Evolutionary conservation across 2,113 vertebrate genomes (phyloP).

Genomic region (Oncorhynchus nerka): DNA sequence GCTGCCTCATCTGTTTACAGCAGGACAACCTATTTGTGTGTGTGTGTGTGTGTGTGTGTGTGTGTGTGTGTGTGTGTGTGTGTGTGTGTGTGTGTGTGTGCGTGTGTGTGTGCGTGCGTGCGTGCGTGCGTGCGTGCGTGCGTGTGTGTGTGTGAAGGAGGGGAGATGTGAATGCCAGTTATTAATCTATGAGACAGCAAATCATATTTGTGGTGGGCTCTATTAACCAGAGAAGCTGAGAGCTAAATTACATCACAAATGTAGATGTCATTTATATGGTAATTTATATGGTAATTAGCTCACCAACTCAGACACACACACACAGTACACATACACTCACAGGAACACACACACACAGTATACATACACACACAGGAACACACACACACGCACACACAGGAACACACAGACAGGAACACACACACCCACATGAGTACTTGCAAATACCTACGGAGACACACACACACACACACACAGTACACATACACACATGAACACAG

Average conservation of each 20-base stretch:
- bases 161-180: slow-evolving; percentile 23
- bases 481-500: too few relatives aligned
- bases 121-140: not conserved
- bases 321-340: too few relatives aligned
- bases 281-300: slow-evolving; percentile 70
- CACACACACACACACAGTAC: too few relatives aligned
- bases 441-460: too few relatives aligned
- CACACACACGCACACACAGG: too few relatives aligned
- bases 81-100: too few relatives aligned
- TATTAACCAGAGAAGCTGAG: slow-evolving; percentile 61
- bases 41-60: slow-evolving; percentile 17
- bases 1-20: slow-evolving; percentile 59
- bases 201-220: slow-evolving; percentile 51
- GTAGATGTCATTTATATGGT: slow-evolving; percentile 72
- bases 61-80: too few relatives aligned
- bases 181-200: slow-evolving; percentile 59
- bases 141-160: not conserved
- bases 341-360: too few relatives aligned
- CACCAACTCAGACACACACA: slow-evolving; percentile 21
- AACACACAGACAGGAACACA: too few relatives aligned
- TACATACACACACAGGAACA: too few relatives aligned
- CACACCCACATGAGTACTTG: too few relatives aligned
- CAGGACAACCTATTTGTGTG: slow-evolving; percentile 42
- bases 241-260: slow-evolving; percentile 65
- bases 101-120: not conserved